Percentiles rank a stretch among this genome's conserved stretches.
Evolutionary conservation across 64 coral and sea anemone genomes (phyloP).

Genomic region (Hydrozoanthus tunicans): DNA sequence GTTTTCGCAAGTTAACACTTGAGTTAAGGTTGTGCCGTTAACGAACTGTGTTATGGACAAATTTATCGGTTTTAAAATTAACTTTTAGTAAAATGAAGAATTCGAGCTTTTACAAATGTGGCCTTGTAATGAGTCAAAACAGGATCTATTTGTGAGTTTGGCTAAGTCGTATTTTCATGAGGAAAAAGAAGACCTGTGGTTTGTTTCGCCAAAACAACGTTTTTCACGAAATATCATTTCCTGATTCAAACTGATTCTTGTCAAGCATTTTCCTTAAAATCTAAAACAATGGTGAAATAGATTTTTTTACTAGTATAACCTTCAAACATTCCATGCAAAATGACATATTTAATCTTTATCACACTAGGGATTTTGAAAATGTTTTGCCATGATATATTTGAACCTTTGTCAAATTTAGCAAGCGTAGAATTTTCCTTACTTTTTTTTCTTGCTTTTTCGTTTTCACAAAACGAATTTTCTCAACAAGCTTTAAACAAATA

Average conservation of each 20-base stretch:
- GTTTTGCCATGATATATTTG: too few relatives aligned
- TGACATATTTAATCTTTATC: too few relatives aligned
- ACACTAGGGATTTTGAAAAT: too few relatives aligned
- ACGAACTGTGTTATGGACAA: too few relatives aligned
- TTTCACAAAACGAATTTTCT: not conserved
- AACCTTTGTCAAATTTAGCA: too few relatives aligned
- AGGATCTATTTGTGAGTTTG: not conserved
- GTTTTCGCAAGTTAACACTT: too few relatives aligned
- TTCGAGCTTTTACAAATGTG: not conserved
- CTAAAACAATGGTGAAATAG: not conserved
- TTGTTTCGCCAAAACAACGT: not conserved
- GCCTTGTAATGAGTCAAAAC: not conserved
- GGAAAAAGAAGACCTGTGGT: not conserved
- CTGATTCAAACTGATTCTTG: not conserved
- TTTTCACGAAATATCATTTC: not conserved
- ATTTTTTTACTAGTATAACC: not conserved
- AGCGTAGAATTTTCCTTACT: not conserved
- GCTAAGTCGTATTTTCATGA: not conserved
- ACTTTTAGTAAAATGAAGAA: not conserved
- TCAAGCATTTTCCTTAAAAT: not conserved
- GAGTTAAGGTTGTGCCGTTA: not conserved
- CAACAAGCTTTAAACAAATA: not conserved
- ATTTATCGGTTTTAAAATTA: not conserved
- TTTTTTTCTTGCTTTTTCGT: not conserved
- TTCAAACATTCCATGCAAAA: too few relatives aligned